A percentile compares a stretch with the other conserved stretches of the same genome.
phyloP scores from a whole-genome alignment of 2,113 vertebrate genomes.

The Neofelis nebulosa region DNA sequence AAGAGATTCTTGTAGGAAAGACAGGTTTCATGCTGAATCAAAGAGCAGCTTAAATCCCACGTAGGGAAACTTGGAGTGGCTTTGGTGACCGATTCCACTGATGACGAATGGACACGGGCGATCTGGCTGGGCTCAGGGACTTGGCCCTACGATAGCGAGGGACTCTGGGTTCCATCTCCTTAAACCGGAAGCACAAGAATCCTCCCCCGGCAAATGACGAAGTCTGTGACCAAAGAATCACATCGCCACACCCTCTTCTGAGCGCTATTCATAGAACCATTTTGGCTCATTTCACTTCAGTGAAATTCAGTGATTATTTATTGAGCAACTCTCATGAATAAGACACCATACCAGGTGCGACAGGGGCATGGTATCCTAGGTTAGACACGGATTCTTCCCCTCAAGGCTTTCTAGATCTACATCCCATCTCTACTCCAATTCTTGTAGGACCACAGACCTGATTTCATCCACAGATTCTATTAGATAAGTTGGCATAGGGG shows the following conservation, averaged over 20 bases:
- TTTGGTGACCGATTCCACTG: neutral
- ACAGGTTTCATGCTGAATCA: neutral
- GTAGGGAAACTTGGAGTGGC: neutral
- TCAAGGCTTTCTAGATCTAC: neutral
- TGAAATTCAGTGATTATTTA: neutral
- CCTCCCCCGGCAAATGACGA: neutral
- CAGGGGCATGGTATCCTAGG: neutral
- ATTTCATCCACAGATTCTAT: neutral
- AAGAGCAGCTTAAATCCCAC: neutral
- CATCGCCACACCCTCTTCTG: neutral
- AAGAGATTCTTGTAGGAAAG: constrained; percentile 1
- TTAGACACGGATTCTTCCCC: neutral
- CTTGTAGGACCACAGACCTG: neutral
- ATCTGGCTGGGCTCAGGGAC: neutral
- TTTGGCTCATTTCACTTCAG: neutral
- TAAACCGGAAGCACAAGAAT: neutral
- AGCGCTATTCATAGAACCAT: neutral
- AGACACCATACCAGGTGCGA: neutral
- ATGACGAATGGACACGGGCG: neutral
- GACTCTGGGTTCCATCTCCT: neutral
- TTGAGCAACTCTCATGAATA: neutral
- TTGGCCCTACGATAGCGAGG: neutral
- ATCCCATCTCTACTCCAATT: neutral
- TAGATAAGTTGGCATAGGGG: neutral
- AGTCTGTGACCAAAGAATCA: neutral